phyloP scores from a whole-genome alignment of 1,140 invertebrate species.

The Proctacanthus coquilletti region DNA sequence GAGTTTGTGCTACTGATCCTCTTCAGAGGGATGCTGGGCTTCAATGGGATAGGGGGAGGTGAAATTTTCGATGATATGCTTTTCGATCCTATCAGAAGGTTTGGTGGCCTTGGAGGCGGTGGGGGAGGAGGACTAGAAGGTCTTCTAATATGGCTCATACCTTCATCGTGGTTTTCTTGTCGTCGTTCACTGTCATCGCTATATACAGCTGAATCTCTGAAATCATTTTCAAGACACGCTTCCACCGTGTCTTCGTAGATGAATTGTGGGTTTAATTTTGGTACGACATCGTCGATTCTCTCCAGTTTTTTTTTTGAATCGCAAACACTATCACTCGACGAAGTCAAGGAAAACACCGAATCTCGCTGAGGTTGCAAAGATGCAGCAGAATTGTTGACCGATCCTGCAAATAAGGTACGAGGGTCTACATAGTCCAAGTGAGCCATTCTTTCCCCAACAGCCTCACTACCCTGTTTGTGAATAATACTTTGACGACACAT shows the following conservation, averaged over 20 bases:
- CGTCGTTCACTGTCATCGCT: slow-evolving; percentile 48
- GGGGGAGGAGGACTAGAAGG: slow-evolving; percentile 17
- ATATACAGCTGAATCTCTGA: slow-evolving; percentile 70
- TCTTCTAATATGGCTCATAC: slow-evolving; percentile 8
- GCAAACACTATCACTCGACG: slow-evolving; percentile 41
- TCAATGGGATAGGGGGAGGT: slow-evolving; percentile 8
- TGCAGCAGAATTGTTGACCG: slow-evolving; percentile 25
- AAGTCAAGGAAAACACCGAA: slow-evolving; percentile 42
- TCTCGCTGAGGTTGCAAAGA: slow-evolving; percentile 35
- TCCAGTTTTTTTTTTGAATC: slow-evolving; percentile 16
- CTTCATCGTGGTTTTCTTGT: slow-evolving; percentile 10
- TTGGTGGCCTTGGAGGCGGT: slow-evolving; percentile 18
- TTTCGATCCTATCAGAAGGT: no score
- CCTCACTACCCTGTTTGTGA: slow-evolving; percentile 66
- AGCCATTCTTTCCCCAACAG: slow-evolving; percentile 69
- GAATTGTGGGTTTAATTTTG: slow-evolving; percentile 8
- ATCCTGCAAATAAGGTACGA: slow-evolving; percentile 38
- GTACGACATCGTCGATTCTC: neutral
- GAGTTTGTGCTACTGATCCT: neutral
- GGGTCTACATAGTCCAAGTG: slow-evolving; percentile 76
- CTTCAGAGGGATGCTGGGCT: slow-evolving; percentile 4
- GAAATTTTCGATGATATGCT: no score
- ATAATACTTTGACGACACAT: slow-evolving; percentile 28
- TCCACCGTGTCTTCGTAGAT: slow-evolving; percentile 27
- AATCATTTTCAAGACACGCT: slow-evolving; percentile 37